phyloP scores from a whole-genome alignment of 2,888 invertebrate species.

The Hofmannophila pseudospretella region DNA sequence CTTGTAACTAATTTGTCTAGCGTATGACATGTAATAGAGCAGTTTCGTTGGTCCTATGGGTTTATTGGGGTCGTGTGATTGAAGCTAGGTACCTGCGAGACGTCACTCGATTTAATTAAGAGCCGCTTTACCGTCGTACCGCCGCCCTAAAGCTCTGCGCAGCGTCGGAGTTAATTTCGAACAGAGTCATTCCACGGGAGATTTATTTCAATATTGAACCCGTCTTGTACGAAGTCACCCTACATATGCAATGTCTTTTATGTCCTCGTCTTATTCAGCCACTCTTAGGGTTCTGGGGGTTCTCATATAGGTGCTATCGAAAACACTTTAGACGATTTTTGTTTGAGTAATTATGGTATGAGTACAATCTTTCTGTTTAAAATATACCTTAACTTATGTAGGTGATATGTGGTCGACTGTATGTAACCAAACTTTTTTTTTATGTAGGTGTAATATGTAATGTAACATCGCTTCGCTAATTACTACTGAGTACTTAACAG shows the following conservation, averaged over 20 bases:
- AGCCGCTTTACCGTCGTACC: slow-evolving; percentile 71
- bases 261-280: slow-evolving; percentile 2
- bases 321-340: too few species aligned
- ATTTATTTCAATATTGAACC: slow-evolving; percentile 70
- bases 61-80: slow-evolving; percentile 76
- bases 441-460: slow-evolving; percentile 1
- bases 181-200: slow-evolving; percentile 59
- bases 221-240: slow-evolving; percentile 12
- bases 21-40: slow-evolving; percentile 7
- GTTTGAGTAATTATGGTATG: too few species aligned
- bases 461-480: neutral
- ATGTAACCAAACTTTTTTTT: too few species aligned
- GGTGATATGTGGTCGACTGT: too few species aligned
- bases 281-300: too few species aligned
- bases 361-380: too few species aligned
- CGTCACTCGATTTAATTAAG: slow-evolving; percentile 78
- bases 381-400: too few species aligned
- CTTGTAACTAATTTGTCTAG: too few species aligned
- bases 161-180: slow-evolving; percentile 62
- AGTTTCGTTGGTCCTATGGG: slow-evolving; percentile 52
- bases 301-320: too few species aligned
- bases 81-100: slow-evolving; percentile 71
- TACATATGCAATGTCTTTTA: slow-evolving; percentile 4
- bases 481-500: neutral
- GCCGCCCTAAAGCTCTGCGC: slow-evolving; percentile 59